phyloP scores from a whole-genome alignment of 1,140 invertebrate genomes.

The Caenorhabditis tropicalis region DNA sequence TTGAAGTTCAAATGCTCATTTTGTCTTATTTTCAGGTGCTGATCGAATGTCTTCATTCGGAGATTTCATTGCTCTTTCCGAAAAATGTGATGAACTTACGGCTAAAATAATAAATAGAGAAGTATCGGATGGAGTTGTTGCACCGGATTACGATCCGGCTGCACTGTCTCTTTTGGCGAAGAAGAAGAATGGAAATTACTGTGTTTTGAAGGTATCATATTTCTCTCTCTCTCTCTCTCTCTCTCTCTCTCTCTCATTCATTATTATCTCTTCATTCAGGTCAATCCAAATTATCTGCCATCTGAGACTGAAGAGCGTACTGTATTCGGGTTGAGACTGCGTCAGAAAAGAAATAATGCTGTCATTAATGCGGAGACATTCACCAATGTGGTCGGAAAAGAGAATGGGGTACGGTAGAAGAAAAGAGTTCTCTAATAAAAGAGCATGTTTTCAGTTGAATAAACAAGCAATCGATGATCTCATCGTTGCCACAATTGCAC shows the following conservation, averaged over 20 bases:
- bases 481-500: slow-evolving; percentile 90
- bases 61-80: slow-evolving; percentile 93
- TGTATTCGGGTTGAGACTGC: slow-evolving; percentile 87
- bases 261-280: slow-evolving; percentile 75
- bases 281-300: slow-evolving; percentile 86
- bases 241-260: neutral
- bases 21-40: slow-evolving; percentile 79
- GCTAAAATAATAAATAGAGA: slow-evolving; percentile 79
- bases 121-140: slow-evolving; percentile 95
- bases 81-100: slow-evolving; percentile 86
- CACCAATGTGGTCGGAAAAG: slow-evolving; percentile 82
- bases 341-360: slow-evolving; percentile 90
- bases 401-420: slow-evolving; percentile 74
- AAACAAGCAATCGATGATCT: slow-evolving; percentile 84
- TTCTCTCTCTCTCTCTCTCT: too few species aligned
- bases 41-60: slow-evolving; percentile 99
- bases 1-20: neutral
- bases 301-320: slow-evolving; percentile 83
- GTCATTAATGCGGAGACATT: slow-evolving; percentile 83
- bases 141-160: slow-evolving; percentile 84
- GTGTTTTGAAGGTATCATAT: slow-evolving; percentile 80
- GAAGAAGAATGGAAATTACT: slow-evolving; percentile 93
- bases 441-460: slow-evolving; percentile 75
- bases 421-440: neutral
- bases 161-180: slow-evolving; percentile 89